Evolutionary conservation across 1,140 invertebrate species (phyloP).

Genomic region (Drosophila sturtevanti): DNA sequence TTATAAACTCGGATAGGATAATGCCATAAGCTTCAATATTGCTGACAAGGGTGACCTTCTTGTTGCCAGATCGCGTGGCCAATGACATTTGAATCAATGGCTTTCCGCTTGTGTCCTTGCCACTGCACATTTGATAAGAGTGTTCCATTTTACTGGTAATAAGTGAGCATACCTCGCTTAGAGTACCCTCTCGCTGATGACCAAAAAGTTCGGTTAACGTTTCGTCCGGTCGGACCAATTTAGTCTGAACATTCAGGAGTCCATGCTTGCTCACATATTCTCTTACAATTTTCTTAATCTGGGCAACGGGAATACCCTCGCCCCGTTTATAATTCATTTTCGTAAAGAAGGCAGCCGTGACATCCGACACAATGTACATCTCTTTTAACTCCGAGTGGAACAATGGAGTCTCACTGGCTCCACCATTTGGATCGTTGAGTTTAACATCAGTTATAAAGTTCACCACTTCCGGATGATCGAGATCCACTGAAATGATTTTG

Average conservation of each 20-base stretch:
- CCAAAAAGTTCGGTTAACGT: constrained; percentile 79
- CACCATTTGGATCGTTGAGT: constrained; percentile 36
- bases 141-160: constrained; percentile 90
- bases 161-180: constrained; percentile 89
- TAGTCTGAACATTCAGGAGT: constrained; percentile 85
- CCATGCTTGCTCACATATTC: constrained; percentile 90
- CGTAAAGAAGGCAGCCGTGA: constrained; percentile 69
- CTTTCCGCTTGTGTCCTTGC: constrained; percentile 87
- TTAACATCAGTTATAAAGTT: constrained; percentile 80
- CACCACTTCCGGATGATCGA: constrained; percentile 84
- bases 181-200: constrained; percentile 82
- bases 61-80: constrained; percentile 91
- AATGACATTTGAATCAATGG: constrained; percentile 91
- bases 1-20: constrained; percentile 89
- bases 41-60: constrained; percentile 95
- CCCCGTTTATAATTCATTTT: constrained; percentile 88
- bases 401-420: constrained; percentile 55
- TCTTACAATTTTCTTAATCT: constrained; percentile 88
- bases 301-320: constrained; percentile 86
- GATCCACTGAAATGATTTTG: constrained; percentile 86
- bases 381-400: constrained; percentile 85
- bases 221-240: constrained; percentile 81
- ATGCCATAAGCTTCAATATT: constrained; percentile 94
- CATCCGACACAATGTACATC: constrained; percentile 86
- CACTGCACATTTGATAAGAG: constrained; percentile 87